Evolutionary conservation across 1,140 invertebrate genomes (phyloP).

Genomic region (Anoplolepis gracilipes): DNA sequence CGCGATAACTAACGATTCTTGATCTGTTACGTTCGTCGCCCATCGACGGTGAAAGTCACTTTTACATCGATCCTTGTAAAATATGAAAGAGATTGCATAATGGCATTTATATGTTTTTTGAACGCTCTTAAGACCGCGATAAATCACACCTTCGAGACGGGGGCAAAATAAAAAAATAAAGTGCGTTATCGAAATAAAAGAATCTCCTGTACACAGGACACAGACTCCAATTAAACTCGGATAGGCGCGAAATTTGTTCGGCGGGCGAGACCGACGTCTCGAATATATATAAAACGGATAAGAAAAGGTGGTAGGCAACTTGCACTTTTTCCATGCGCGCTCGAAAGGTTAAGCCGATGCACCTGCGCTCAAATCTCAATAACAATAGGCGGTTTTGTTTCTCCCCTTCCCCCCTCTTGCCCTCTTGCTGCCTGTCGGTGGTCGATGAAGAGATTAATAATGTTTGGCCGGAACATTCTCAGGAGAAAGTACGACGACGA

Average conservation of each 20-base stretch:
- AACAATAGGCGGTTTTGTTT: conserved; percentile 35
- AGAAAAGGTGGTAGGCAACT: not conserved
- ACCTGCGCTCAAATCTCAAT: conserved; percentile 50
- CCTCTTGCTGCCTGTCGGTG: not conserved
- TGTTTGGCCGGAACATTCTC: conserved; percentile 47
- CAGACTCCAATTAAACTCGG: not conserved
- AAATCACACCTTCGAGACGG: not conserved
- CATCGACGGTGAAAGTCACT: conserved; percentile 37
- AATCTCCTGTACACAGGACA: not conserved
- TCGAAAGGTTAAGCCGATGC: conserved; percentile 58
- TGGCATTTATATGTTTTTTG: not conserved
- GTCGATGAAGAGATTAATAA: conserved; percentile 63
- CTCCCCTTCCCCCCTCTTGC: not conserved
- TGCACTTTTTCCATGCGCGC: conserved; percentile 27
- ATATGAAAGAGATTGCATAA: conserved; percentile 15
- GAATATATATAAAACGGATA: not conserved
- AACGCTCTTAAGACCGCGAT: not conserved
- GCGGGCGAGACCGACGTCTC: not conserved
- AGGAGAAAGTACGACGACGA: conserved; percentile 54
- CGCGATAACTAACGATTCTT: conserved; percentile 10
- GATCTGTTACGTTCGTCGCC: not conserved
- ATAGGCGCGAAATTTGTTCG: conserved; percentile 24
- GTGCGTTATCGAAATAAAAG: no score
- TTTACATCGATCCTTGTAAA: not conserved
- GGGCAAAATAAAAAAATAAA: not conserved